Evolutionary conservation across 1,140 invertebrate genomes (phyloP), one percentile per base, ranked within the genome.

Genomic region (Eueides isabella): DNA sequence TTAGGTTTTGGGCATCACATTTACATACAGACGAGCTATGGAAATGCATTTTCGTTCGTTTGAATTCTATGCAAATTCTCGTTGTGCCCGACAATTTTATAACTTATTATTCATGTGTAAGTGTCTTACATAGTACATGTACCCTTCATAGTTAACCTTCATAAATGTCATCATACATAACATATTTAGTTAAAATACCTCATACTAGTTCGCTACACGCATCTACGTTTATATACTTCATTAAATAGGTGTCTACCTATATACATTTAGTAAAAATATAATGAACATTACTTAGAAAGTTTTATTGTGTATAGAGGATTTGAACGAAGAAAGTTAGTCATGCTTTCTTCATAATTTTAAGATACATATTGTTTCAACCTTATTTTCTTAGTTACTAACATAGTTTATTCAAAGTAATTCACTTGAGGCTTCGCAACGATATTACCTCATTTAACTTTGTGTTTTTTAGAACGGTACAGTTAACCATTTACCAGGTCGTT

Each of bases 1-100:
- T 67, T 62, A 73, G 64, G 71, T 73, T 73, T 67, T 26, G 67
- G 79, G 64, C 69, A 35, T 67, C 75, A 69, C 64, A 86, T 88
- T 85, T 86, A 81, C 84, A 88, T 85, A 84, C 74, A 80, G 73
- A 77, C 71, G 78, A 85, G 71, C 72, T 72, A 76, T 85, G 71
- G 79, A 84, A 85, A 81, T 85, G 80, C 81, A 85, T 85, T 86
- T 84, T 73, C 75, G 84, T 82, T 85, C 71, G 77, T 73, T 77
- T 76, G 80, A 86, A 85, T 83, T 80, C 66, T 79, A 85, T 85
- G 82, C 81, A 82, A 84, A 84, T 88, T 82, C 77, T 72, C 41
- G 77, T 79, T 79, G 67, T 64, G 35, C 68, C 28, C 72, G 79
- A 80, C 33, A n/a, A 81, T 84, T 75, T 76, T 68, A 61, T 62